Base-by-base conservation (phyloP, 2,888 invertebrate genomes). In the Tetrapedia diversipes region DNA sequence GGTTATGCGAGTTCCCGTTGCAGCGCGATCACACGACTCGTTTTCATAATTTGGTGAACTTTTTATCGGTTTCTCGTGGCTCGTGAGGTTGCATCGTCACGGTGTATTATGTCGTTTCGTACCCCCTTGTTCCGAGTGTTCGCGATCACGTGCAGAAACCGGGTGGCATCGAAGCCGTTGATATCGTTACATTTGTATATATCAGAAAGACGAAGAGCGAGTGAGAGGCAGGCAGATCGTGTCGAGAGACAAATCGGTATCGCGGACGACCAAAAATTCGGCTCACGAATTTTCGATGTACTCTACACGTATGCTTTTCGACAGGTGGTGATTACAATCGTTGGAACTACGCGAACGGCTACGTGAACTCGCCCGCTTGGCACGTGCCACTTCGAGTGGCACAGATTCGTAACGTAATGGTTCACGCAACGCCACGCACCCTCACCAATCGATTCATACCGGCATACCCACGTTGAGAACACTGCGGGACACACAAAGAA, bases 261-360 rank as follows among this genome's bases (percentile, higher is more conserved):
- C 7, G n/a, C n/a, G n/a, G n/a, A n/a, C n/a, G n/a, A n/a, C n/a
- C n/a, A n/a, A n/a, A n/a, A n/a, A n/a, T n/a, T n/a, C n/a, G n/a
- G n/a, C n/a, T n/a, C n/a, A n/a, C n/a, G n/a, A n/a, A 22, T 11
- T 47, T 34, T 1, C 57, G 43, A 47, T 79, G 51, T 82, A 76
- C 84, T 83, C 71, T 83, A 83, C n/a, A n/a, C 77, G 64, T 85
- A 82, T 89, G 81, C 86, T 89, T 91, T 88, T 92, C 88, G 90
- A 90, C 91, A 92, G 91, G 91, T 92, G 91, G 91, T 89, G 91
- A 91, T 88, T 89, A 90, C 90, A 91, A 91, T 87, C 90, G 91
- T 83, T 92, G 91, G 91, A 91, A 87, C 90, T 91, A 90, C 87
- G 83, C 90, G 83, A 92, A 92, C 86, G 91, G 91, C 86, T 91